Evolutionary conservation across 1,140 invertebrate species (phyloP).

Genomic region (Eupristina koningsbergeri): DNA sequence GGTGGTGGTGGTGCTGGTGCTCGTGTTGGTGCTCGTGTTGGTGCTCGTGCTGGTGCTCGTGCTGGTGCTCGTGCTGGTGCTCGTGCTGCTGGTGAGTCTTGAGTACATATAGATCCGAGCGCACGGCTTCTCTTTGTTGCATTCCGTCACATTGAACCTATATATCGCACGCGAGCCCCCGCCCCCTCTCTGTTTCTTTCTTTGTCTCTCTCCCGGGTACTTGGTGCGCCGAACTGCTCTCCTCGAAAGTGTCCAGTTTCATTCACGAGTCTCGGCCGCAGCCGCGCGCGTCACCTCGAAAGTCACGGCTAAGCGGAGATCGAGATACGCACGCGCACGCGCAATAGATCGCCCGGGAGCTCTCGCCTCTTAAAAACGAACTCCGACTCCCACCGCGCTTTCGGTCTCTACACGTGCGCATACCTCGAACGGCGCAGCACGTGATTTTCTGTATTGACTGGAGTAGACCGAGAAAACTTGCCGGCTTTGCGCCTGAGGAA

Average conservation of each 20-base stretch:
- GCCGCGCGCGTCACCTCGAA: not conserved
- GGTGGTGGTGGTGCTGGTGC: no score
- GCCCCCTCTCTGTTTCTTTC: not conserved
- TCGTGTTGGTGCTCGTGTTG: no score
- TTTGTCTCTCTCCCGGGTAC: not conserved
- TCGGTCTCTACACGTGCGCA: not conserved
- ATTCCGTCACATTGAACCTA: conserved; percentile 4
- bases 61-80: no score
- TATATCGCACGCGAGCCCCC: not conserved
- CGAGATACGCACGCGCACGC: conserved; percentile 31
- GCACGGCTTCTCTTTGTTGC: conserved; percentile 15
- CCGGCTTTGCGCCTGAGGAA: no score
- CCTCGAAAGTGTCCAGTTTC: conserved; percentile 64
- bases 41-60: no score
- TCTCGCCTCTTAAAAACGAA: not conserved
- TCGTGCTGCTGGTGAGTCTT: no score
- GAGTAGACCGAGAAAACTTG: no score
- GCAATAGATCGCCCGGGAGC: no score
- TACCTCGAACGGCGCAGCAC: conserved; percentile 27
- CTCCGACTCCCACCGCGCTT: not conserved
- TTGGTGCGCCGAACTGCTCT: not conserved
- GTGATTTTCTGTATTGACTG: conserved; percentile 27
- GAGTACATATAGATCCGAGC: conserved; percentile 1
- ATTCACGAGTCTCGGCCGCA: conserved; percentile 59
- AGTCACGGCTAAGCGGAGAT: conserved; percentile 53